Conservation (phyloP, 2,797 vertebrate genomes). For the Anabacerthia variegaticeps region DNA sequence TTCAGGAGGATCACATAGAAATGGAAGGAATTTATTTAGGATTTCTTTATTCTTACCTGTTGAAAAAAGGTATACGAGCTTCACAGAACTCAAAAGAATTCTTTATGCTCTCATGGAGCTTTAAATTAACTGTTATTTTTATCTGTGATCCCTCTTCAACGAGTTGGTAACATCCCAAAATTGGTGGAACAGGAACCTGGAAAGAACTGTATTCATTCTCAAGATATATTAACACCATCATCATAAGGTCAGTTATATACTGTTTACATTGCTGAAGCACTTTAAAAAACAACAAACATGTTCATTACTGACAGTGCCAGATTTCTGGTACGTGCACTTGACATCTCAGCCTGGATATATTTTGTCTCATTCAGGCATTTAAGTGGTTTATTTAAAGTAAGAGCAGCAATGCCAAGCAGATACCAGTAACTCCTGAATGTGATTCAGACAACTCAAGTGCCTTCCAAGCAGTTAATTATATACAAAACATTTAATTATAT, state of each 20-base stretch:
- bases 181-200: conserved; percentile 93
- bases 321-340: neutral
- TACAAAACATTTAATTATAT: neutral
- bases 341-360: neutral
- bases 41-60: conserved; percentile 81
- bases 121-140: conserved; percentile 83
- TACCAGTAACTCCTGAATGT: neutral
- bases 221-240: conserved; percentile 1
- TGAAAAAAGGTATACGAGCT: conserved; percentile 91
- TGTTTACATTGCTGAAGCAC: neutral
- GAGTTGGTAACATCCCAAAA: conserved; percentile 90
- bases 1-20: neutral
- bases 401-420: neutral
- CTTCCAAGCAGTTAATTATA: neutral
- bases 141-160: conserved; percentile 83
- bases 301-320: neutral
- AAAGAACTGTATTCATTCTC: conserved; percentile 28
- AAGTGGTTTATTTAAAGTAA: neutral
- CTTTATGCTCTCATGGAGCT: conserved; percentile 95
- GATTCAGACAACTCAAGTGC: neutral
- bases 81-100: conserved; percentile 95
- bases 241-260: neutral
- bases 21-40: neutral
- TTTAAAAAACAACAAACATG: neutral
- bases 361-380: neutral